Percentiles rank a stretch among this genome's conserved stretches.
These are phyloP conservation scores for Pocillopora damicornis DNA, from an alignment of 64 coral and sea anemone species.

Conservation along the genomic window DNA sequence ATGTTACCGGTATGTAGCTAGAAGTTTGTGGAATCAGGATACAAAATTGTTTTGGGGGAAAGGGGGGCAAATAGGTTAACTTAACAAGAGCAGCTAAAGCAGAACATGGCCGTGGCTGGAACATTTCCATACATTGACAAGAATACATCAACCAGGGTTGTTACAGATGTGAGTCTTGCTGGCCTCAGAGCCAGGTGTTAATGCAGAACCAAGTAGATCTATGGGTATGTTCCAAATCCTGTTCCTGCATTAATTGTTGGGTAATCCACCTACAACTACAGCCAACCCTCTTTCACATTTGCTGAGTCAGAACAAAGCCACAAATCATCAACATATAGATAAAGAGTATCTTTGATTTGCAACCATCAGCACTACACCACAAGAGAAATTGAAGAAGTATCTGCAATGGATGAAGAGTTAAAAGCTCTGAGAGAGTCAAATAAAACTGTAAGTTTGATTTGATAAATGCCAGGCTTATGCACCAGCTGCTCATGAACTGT, in stretches of 20 bases:
- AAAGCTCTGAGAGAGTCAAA: not conserved
- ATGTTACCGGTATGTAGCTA: too few species aligned
- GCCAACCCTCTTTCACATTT: slow-evolving; percentile 20
- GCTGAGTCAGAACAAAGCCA: not conserved
- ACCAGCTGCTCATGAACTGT: slow-evolving; percentile 18
- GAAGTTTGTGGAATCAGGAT: too few species aligned
- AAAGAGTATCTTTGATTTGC: slow-evolving; percentile 38
- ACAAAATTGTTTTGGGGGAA: too few species aligned
- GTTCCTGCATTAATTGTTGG: slow-evolving; percentile 12
- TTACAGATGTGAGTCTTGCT: slow-evolving; percentile 31
- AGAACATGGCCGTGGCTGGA: not conserved
- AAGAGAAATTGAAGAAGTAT: slow-evolving; percentile 10
- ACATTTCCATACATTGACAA: slow-evolving; percentile 35
- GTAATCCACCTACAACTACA: slow-evolving; percentile 3
- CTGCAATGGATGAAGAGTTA: slow-evolving; percentile 25
- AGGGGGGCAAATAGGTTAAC: too few species aligned
- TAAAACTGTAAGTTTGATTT: not conserved
- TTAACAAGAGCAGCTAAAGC: slow-evolving; percentile 11
- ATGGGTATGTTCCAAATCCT: slow-evolving; percentile 2
- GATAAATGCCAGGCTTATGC: not conserved
- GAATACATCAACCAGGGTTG: not conserved
- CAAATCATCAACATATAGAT: not conserved
- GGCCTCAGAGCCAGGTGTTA: slow-evolving; percentile 18
- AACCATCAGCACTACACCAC: not conserved
- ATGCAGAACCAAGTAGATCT: slow-evolving; percentile 20